A percentile compares a stretch with the other conserved stretches of the same genome.
Evolutionary conservation across 1,140 invertebrate genomes (phyloP).

Genomic region (Eupeodes corollae): DNA sequence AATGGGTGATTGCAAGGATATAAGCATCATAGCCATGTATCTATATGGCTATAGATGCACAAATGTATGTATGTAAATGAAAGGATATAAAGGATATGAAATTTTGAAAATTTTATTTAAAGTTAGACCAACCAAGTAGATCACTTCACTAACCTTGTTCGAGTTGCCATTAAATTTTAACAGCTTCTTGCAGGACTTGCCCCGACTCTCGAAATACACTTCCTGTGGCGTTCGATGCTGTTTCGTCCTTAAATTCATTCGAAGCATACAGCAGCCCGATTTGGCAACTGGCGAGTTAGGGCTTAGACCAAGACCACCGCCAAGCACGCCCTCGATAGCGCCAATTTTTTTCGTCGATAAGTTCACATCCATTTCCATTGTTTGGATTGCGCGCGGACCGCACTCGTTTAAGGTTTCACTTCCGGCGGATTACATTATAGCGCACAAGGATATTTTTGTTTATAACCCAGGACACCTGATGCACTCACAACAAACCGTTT

Average conservation of each 20-base stretch:
- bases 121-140: no score
- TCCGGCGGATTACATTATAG: no score
- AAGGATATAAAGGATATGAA: no score
- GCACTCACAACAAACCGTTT: no score
- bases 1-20: no score
- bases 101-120: no score
- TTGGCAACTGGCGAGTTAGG: slow-evolving; percentile 17
- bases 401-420: slow-evolving; percentile 7
- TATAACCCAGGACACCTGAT: no score
- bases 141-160: slow-evolving; percentile 46
- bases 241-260: slow-evolving; percentile 36
- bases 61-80: no score
- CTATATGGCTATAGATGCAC: no score
- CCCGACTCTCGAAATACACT: slow-evolving; percentile 61
- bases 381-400: slow-evolving; percentile 26
- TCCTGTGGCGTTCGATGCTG: slow-evolving; percentile 46
- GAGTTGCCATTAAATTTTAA: slow-evolving; percentile 59
- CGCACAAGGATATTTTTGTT: no score
- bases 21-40: no score
- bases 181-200: slow-evolving; percentile 59
- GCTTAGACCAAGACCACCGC: slow-evolving; percentile 29
- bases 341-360: slow-evolving; percentile 3
- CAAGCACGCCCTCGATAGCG: slow-evolving; percentile 11
- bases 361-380: slow-evolving; percentile 14
- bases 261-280: slow-evolving; percentile 10